Base-by-base conservation (phyloP, 2,888 invertebrate genomes). In the Eugnorisma glareosa region DNA sequence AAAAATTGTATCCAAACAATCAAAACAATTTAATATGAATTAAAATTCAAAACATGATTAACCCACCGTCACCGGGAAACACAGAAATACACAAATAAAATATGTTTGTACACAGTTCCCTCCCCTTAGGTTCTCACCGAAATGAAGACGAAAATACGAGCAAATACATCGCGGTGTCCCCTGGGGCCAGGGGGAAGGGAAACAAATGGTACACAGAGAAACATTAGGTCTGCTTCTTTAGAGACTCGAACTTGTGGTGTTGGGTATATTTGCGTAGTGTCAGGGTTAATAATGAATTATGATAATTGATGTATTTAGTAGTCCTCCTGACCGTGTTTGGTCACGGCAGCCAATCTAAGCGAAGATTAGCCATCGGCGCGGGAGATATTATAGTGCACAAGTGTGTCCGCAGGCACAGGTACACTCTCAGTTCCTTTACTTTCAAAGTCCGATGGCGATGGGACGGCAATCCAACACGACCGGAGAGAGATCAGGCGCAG, bases 131-230 rank as follows among this genome's bases (percentile, higher is more conserved):
- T 48, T 72, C 61, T 31, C 18, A 0, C n/a, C 59, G 43, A 75
- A 86, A 89, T 86, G 71, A 72, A 75, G 86, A 83, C 73, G 64
- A 77, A 82, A 88, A 80, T 75, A 77, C 76, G 73, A 61, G 40
- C 35, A 57, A 87, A 71, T 73, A 77, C n/a, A 68, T 67, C 40
- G 64, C 13, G 18, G 21, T 0, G 21, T 59, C 71, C 63, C 74
- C 5, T 11, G 51, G 75, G 81, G 11, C 3, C 11, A 5, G 3
- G 18, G 18, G 63, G 43, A 45, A 45, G 43, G 28, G 18, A 83
- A 86, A 69, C 35, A 54, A 86, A 77, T 83, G 82, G 70, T 51
- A 43, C 51, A 45, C 43, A 66, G 54, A 59, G 67, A 21, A 40
- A 64, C 51, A 75, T 82, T 61, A 68, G 59, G 40, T 35, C 51